A percentile compares a stretch with the other conserved stretches of the same genome.
Evolutionary conservation across 2,888 invertebrate genomes (phyloP).

Genomic region (Hemithea aestivaria): DNA sequence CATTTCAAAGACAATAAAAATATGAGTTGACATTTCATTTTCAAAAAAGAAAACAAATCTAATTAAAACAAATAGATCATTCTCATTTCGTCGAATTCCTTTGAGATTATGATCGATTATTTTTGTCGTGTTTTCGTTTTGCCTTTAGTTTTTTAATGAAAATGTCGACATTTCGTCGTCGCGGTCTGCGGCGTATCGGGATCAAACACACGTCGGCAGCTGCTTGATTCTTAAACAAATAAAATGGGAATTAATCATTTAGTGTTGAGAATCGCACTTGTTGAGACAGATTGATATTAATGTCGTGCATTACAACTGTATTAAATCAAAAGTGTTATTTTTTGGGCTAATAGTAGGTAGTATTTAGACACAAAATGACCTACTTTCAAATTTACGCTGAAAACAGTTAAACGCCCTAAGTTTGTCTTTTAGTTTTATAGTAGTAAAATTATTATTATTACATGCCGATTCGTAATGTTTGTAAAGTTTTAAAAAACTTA

Average conservation of each 20-base stretch:
- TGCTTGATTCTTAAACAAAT: conserved; percentile 71
- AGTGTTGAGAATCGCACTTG: conserved; percentile 46
- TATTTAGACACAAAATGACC: neutral
- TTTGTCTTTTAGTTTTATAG: too few species aligned
- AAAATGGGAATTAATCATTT: conserved; percentile 74
- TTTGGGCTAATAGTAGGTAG: neutral
- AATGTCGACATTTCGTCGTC: conserved; percentile 67
- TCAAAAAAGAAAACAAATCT: conserved; percentile 22
- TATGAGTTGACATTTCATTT: conserved; percentile 11
- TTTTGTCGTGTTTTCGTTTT: conserved; percentile 64
- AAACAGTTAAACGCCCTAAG: too few species aligned
- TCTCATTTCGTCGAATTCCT: conserved; percentile 55
- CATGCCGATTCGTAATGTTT: too few species aligned
- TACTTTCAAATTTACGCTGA: too few species aligned
- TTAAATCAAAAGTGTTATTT: conserved; percentile 1
- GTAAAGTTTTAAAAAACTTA: too few species aligned
- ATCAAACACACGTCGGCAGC: conserved; percentile 68
- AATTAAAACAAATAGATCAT: conserved; percentile 46
- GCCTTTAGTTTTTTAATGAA: conserved; percentile 26
- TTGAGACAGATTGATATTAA: conserved; percentile 19
- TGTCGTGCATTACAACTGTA: conserved; percentile 6
- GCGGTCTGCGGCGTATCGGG: conserved; percentile 63
- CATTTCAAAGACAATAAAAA: conserved; percentile 19
- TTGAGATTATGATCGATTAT: conserved; percentile 72
- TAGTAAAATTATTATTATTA: too few species aligned